Conservation (phyloP, 2,888 invertebrate species). For the Ornithoptera priamus region DNA sequence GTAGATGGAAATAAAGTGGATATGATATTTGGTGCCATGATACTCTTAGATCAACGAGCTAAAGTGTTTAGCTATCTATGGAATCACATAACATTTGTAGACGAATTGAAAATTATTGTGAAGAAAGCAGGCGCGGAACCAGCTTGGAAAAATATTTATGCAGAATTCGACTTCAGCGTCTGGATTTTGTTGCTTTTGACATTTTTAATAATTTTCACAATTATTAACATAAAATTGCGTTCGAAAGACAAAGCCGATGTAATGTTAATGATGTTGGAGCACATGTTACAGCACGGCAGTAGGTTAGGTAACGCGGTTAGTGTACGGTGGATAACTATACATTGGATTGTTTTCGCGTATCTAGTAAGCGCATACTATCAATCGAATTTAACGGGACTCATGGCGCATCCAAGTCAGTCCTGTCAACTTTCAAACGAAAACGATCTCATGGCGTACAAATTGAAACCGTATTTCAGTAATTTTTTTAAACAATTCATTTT, state of each 20-base stretch:
- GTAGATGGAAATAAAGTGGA: conserved; percentile 39
- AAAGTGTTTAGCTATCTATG: conserved; percentile 43
- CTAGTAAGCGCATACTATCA: conserved; percentile 48
- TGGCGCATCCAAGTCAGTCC: conserved; percentile 41
- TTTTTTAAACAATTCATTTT: background rate
- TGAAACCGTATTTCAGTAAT: conserved; percentile 52
- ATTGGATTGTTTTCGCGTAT: conserved; percentile 54
- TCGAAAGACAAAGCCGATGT: conserved; percentile 40
- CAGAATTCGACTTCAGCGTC: conserved; percentile 43
- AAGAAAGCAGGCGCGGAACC: conserved; percentile 41
- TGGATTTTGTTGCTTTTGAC: conserved; percentile 44
- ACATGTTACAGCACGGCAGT: conserved; percentile 42
- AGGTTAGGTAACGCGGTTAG: conserved; percentile 34
- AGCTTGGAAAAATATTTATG: conserved; percentile 45
- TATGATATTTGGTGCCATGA: conserved; percentile 39
- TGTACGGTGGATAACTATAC: conserved; percentile 40
- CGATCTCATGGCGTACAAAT: conserved; percentile 38
- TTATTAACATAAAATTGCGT: conserved; percentile 36
- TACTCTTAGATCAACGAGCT: conserved; percentile 39
- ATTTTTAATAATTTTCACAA: conserved; percentile 38
- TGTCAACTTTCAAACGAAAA: conserved; percentile 48
- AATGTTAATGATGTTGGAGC: conserved; percentile 43
- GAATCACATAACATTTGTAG: conserved; percentile 44
- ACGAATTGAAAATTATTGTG: conserved; percentile 47
- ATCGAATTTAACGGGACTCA: conserved; percentile 47